These are phyloP conservation scores for Rhagonycha lutea DNA, from an alignment of 2,888 invertebrate species.

Conservation along the genomic window DNA sequence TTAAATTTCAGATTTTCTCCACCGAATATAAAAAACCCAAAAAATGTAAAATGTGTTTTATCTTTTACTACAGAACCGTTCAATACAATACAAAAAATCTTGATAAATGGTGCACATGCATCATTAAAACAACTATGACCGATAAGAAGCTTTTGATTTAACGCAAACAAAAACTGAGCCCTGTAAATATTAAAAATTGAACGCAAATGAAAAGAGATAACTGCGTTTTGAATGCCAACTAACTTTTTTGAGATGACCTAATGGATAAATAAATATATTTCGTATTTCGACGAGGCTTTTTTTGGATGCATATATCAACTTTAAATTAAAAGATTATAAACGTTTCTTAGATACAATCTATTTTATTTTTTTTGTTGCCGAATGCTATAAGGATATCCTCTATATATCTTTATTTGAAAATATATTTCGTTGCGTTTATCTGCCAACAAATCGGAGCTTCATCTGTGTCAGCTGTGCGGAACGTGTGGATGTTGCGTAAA, in stretches of 20 bases:
- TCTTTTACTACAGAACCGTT: not conserved
- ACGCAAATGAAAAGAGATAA: not conserved
- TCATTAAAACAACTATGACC: not conserved
- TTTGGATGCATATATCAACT: not conserved
- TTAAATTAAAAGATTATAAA: conserved; percentile 20
- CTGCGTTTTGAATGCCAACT: not conserved
- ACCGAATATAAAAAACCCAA: not conserved
- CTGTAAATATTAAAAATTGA: not conserved
- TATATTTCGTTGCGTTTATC: conserved; percentile 22
- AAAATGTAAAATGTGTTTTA: not conserved
- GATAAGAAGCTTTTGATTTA: not conserved
- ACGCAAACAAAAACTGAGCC: not conserved
- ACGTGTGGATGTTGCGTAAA: conserved; percentile 24
- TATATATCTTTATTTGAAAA: conserved; percentile 25
- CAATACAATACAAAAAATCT: not conserved
- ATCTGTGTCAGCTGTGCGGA: conserved; percentile 27
- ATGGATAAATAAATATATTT: not conserved
- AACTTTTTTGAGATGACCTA: not conserved
- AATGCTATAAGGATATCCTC: conserved; percentile 23
- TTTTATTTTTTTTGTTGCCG: conserved; percentile 5
- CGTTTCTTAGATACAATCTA: conserved; percentile 13
- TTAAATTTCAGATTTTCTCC: not conserved
- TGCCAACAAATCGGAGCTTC: conserved; percentile 26
- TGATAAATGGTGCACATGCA: not conserved
- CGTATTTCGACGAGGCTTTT: not conserved